Evolutionary conservation across 2,797 vertebrate species (phyloP), one percentile per base, ranked within the genome.

Genomic region (Phrynocephalus guinanensis): DNA sequence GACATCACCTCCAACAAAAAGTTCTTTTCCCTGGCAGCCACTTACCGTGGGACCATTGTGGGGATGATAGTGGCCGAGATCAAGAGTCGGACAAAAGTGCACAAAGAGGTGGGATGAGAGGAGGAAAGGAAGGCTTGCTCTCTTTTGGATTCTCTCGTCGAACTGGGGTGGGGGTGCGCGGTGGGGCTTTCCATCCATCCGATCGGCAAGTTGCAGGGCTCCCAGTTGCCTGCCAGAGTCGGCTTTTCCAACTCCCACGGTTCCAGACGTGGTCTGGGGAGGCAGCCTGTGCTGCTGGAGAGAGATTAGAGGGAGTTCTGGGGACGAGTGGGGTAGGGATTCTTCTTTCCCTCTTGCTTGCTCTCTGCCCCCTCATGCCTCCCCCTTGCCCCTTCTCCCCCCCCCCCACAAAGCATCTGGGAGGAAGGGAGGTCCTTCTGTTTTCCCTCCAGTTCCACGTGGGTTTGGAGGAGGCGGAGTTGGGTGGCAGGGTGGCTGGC

Each of bases 1-100:
- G 99, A 99, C 91, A 99, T 99, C 96, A 99, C 99, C 84, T 99
- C 99, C 94, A 99, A 99, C 98, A 99, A 99, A 97, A 99, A 99
- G 96, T 99, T 99, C 96, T 99, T 99, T 95, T 99, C 99, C 91
- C 97, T 99, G 22, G 98, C 99, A 79, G 99, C 99, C 93, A 99
- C 98, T 0, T 98, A 98, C 93, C 97, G 98, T 95, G 98, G 98
- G 68, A 97, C 98, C 96, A 99, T 99, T 18, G 97, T 99, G 97
- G 99, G 99, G 91, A 99, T 99, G 99, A 99, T 99, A 92, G 99
- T 99, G 93, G 98, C 99, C 68, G 99, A 99, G 96, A 99, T 99
- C 96, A 99, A 99, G 96, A 97, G 96, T 95, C 98, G 99, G 95
- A 98, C 98, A 70, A 99, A 99, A 97, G 98, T 99, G 93, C 99